A percentile compares a stretch with the other conserved stretches of the same genome.
Conservation (phyloP, 1,140 invertebrate genomes). For the Drosophila lacteicornis region DNA sequence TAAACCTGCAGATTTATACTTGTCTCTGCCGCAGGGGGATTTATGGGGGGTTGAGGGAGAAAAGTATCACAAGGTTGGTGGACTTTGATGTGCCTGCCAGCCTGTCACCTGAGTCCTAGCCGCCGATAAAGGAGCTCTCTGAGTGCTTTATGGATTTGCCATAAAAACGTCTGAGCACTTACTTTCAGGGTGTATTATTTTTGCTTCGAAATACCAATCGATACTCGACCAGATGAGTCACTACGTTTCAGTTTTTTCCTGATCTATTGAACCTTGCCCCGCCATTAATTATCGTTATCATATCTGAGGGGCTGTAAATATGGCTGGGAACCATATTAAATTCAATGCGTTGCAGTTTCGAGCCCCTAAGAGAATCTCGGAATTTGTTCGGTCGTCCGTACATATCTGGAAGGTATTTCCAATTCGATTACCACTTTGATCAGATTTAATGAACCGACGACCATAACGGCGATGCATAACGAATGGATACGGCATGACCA, state of each 20-base stretch:
- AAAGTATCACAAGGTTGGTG: slow-evolving; percentile 34
- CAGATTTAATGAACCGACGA: slow-evolving; percentile 39
- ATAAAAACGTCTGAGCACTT: slow-evolving; percentile 13
- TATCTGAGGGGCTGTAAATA: slow-evolving; percentile 20
- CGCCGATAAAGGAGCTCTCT: slow-evolving; percentile 9
- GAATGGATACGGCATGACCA: slow-evolving; percentile 36
- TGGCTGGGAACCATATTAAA: neutral
- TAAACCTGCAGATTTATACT: slow-evolving; percentile 23
- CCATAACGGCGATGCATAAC: slow-evolving; percentile 42
- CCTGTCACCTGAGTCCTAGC: slow-evolving; percentile 42
- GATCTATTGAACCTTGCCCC: slow-evolving; percentile 19
- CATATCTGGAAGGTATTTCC: slow-evolving; percentile 40
- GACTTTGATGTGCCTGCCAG: slow-evolving; percentile 43
- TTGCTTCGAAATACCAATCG: neutral
- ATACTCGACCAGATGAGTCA: slow-evolving; percentile 13
- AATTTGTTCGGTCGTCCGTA: slow-evolving; percentile 6
- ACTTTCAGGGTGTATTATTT: slow-evolving; percentile 6
- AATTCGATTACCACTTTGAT: slow-evolving; percentile 59
- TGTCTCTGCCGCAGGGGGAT: slow-evolving; percentile 6
- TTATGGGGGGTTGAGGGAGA: slow-evolving; percentile 29
- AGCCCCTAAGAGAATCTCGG: slow-evolving; percentile 6
- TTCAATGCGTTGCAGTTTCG: slow-evolving; percentile 2
- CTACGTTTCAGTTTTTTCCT: neutral
- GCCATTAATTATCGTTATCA: slow-evolving; percentile 30
- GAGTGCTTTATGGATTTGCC: slow-evolving; percentile 29